A percentile compares a stretch with the other conserved stretches of the same genome.
Conservation (phyloP, 2,113 vertebrate species). For the Cynoglossus semilaevis region DNA sequence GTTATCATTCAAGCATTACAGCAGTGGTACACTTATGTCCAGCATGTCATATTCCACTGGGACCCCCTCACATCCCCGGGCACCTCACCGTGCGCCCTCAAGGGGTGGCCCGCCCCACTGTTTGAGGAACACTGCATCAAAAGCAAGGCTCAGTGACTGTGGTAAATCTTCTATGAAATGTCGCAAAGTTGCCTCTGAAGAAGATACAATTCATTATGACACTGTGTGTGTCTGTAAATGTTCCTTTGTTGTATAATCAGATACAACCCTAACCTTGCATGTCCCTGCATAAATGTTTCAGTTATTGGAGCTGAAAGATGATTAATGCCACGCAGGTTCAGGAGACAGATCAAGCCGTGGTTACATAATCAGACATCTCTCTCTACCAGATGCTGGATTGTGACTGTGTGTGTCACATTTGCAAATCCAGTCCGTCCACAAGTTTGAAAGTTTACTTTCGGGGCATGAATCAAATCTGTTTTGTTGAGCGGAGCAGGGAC, state of each 20-base stretch:
- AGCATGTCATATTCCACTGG: too few species aligned
- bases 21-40: too few species aligned
- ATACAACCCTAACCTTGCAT: neutral
- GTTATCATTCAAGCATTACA: too few species aligned
- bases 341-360: neutral
- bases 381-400: neutral
- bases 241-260: neutral
- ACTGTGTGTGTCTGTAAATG: neutral
- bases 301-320: constrained; percentile 9
- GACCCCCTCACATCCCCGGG: too few species aligned
- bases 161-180: neutral
- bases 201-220: neutral
- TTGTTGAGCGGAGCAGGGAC: constrained; percentile 1
- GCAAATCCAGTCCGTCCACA: constrained; percentile 2
- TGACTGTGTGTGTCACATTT: neutral
- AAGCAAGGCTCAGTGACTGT: neutral
- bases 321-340: neutral
- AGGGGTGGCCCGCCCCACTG: too few species aligned
- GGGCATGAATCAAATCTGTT: constrained; percentile 22
- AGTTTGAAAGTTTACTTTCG: neutral
- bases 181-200: neutral
- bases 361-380: neutral
- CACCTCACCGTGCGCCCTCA: too few species aligned
- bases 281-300: neutral
- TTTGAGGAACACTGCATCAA: too few species aligned